Base-by-base conservation (phyloP, 37 sponge, comb jelly and placozoan species). In the Dysidea cf. avara region DNA sequence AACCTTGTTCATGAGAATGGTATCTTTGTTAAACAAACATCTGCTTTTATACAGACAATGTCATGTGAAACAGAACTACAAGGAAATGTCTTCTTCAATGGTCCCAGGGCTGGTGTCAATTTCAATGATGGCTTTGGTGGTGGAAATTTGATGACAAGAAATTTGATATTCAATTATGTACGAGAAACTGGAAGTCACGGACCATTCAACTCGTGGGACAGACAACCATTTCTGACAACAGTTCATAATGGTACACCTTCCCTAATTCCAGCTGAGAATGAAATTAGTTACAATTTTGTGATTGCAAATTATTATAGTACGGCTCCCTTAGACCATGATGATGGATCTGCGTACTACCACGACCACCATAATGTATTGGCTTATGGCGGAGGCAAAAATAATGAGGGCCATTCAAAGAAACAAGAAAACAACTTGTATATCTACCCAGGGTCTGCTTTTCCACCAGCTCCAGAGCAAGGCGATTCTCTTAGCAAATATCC, bases 51-150 rank as follows among this genome's bases (percentile, higher is more conserved):
- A 24, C 90, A 89, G 39, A 55, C 85, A 37, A 48, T 80, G 28
- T 43, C 86, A 26, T 79, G 86, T 68, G 74, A 83, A 47, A 89
- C 56, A n/a, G 63, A 33, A 24, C 26, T 89, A 31, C 32, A 16
- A 17, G 86, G 79, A 4, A 89, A 89, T 37, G 80, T 89, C 54
- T 84, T 82, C 76, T 89, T 82, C 81, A 89, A 89, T 71, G 90
- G 90, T 28, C 90, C 90, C 0, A 75, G 90, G 34, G 86, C 86
- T 9, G 91, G 91, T 0, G 85, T 90, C 37, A 85, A 90, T 64
- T 90, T 90, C 66, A 90, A 86, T 61, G 87, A 86, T 55, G 81
- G 81, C 2, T 80, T 86, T 68, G 87, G 87, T 24, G 87, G 87
- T 50, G 87, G 81, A n/a, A 52, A 77, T 30, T 18, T 58, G 5